These are phyloP conservation scores for Drosophila melanosoma DNA, from an alignment of 2,888 invertebrate species.

Conservation along the genomic window DNA sequence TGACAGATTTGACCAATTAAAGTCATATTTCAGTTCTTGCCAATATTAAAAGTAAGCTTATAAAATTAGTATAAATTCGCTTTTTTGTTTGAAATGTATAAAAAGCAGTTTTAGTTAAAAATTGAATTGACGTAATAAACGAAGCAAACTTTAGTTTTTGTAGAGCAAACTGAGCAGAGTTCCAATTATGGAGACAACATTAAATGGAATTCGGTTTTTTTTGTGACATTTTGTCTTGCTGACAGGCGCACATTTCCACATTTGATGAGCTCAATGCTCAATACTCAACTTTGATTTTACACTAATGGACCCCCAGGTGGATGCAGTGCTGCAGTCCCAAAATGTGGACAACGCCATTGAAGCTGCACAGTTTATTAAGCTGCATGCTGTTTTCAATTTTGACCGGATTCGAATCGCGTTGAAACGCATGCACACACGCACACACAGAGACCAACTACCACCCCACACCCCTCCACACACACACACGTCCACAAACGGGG, in stretches of 20 bases:
- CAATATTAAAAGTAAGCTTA: neutral
- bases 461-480: neutral
- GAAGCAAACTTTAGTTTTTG: neutral
- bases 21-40: neutral
- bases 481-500: neutral
- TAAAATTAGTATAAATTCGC: neutral
- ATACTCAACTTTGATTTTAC: neutral
- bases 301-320: neutral
- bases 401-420: neutral
- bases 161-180: neutral
- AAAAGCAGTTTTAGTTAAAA: neutral
- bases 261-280: neutral
- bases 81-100: neutral
- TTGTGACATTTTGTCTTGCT: neutral
- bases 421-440: conserved; percentile 6
- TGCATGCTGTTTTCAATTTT: conserved; percentile 22
- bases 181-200: neutral
- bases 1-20: no score
- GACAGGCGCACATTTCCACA: neutral
- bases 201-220: neutral
- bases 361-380: conserved; percentile 3
- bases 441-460: neutral
- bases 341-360: conserved; percentile 1
- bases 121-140: neutral
- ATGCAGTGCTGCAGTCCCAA: neutral